These are phyloP conservation scores for Lamellibrachia satsuma DNA, from an alignment of 2,888 invertebrate species.

Conservation along the genomic window DNA sequence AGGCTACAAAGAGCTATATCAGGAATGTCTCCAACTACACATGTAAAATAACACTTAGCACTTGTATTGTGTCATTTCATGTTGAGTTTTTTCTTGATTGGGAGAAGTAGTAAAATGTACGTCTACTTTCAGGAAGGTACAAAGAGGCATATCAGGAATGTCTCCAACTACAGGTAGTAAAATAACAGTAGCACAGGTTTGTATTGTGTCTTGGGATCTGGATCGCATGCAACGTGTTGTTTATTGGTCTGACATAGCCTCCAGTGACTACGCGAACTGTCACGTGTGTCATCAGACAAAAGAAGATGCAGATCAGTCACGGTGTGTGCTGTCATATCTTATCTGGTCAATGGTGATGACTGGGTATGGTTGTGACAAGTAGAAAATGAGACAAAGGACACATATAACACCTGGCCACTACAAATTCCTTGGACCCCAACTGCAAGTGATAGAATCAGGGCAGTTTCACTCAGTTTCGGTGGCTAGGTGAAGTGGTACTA, in stretches of 20 bases:
- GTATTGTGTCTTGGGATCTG: neutral
- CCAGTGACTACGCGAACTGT: neutral
- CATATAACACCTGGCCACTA: neutral
- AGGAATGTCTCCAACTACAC: too few relatives aligned
- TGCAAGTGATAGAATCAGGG: neutral
- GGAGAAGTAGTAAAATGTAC: neutral
- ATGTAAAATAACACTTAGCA: too few relatives aligned
- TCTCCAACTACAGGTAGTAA: neutral
- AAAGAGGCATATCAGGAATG: neutral
- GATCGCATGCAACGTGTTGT: neutral
- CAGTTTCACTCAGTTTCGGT: neutral
- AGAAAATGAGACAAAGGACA: neutral
- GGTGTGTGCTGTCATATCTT: neutral
- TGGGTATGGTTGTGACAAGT: neutral
- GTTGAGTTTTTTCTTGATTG: neutral
- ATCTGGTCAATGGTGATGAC: neutral
- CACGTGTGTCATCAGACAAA: neutral
- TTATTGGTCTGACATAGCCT: neutral
- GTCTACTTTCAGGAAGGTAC: neutral
- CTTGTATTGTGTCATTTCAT: neutral
- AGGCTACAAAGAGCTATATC: too few relatives aligned
- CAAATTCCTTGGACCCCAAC: neutral
- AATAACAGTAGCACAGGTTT: neutral
- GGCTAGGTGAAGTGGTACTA: neutral
- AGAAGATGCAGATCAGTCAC: neutral